Evolutionary conservation across 2,888 invertebrate species (phyloP), one percentile per base, ranked within the genome.

Genomic region (Asteroscopus sphinx): DNA sequence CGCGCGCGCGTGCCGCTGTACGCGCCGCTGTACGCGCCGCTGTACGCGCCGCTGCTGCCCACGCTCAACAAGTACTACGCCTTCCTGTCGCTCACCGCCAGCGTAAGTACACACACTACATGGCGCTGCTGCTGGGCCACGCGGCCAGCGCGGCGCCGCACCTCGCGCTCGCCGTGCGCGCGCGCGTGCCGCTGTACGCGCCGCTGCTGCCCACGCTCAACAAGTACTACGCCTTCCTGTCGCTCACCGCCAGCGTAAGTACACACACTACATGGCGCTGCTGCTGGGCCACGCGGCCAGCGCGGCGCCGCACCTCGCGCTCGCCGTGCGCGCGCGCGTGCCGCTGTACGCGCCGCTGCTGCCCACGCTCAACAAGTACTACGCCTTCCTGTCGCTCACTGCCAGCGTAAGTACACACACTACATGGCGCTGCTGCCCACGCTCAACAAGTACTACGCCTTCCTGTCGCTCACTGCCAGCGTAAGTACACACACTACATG

Each of bases 161-260:
- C 21, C 21, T 6, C 21, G 21, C 21, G 0, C 21, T 4, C 21
- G 21, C 21, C 21, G 21, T 21, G 21, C 21, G 21, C 21, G 21
- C 21, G 5, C 96, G 96, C 83, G 94, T 99, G 81, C 97, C 97
- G 32, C 96, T 96, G 82, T 98, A 98, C 89, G 95, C 95, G 66
- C 96, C 96, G 59, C 97, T 99, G 96, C 96, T 98, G 74, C 96
- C 97, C 57, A 76, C 75, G 71, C 76, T 76, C 48, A 47, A 97
- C 83, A 98, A 99, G 88, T 98, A 98, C 92, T 97, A 97, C 86
- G 97, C 21, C 21, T 21, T 21, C 21, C 21, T 21, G 21, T 21
- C 97, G 91, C 95, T 99, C 76, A 98, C 98, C 48, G 98, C 97
- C 80, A 96, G 96, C 88, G 97, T 97, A 95, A 95, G 96, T 95